Base-by-base conservation (phyloP, 2,113 vertebrate species). In the Coreoperca whiteheadi region DNA sequence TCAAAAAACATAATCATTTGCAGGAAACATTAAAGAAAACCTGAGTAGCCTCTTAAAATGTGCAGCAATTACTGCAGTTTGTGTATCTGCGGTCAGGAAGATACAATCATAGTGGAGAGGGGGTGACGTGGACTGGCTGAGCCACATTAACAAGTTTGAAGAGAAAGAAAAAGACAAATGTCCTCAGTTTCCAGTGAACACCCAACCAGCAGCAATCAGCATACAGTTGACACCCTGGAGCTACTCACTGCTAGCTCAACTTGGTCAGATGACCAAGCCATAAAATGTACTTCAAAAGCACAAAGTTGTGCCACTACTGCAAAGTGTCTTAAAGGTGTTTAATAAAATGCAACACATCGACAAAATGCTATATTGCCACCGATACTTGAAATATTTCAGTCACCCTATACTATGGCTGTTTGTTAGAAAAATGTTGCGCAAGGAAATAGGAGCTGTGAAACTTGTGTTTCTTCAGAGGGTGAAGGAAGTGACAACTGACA, bases 401-500 rank as follows among this genome's bases (percentile, higher is more conserved):
- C 83, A 66, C 23, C 34, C 74, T 66, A 74, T 70, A 54, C 53
- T 48, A 37, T 41, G 59, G 30, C 70, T 54, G 32, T 43, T 77
- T 59, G 70, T 84, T 66, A 25, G 20, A 66, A 67, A 83, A 79
- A 83, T 88, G 78, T 90, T 90, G 77, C 73, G 50, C 71, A 88
- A 89, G 84, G 78, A 91, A 89, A 92, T 23, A 79, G 76, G 89
- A 90, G 87, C 90, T 88, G 87, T 84, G 84, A 90, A 88, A 90
- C 91, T 82, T 73, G 78, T 69, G 85, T 86, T 91, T 88, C 87
- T 73, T 85, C 83, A 84, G 73, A 61, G 66, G 60, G 50, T 41
- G 77, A 89, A 86, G 91, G 91, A 91, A 90, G 89, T 88, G 87
- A 88, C 91, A 94, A 93, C 92, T 92, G 91, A 91, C 88, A 14